phyloP scores from a whole-genome alignment of 2,113 vertebrate species.

The Saimiri boliviensis region DNA sequence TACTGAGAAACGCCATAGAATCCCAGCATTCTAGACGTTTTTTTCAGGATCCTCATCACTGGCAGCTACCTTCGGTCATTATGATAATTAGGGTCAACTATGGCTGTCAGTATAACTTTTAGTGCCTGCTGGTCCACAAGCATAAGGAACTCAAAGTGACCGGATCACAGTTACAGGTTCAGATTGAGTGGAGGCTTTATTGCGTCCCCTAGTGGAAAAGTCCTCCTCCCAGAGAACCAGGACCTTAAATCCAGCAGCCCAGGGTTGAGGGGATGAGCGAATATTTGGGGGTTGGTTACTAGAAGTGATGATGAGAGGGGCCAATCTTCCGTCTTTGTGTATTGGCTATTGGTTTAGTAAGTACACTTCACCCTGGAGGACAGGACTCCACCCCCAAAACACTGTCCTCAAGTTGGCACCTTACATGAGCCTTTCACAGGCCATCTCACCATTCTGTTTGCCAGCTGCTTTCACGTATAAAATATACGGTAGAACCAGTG shows the following conservation, averaged over 20 bases:
- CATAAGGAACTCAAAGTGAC: neutral
- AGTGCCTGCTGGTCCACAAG: neutral
- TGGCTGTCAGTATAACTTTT: neutral
- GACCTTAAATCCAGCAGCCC: neutral
- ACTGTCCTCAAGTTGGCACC: neutral
- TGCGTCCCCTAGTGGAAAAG: neutral
- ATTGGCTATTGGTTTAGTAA: neutral
- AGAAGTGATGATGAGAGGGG: neutral
- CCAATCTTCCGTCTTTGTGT: neutral
- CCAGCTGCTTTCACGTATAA: neutral
- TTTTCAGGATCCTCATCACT: neutral
- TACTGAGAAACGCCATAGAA: neutral
- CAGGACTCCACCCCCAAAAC: neutral
- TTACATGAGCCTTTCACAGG: neutral
- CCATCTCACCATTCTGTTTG: neutral
- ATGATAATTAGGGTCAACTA: neutral
- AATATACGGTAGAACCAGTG: neutral
- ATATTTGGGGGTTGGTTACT: neutral
- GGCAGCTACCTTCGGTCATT: neutral
- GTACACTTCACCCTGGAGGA: neutral
- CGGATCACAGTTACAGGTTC: neutral
- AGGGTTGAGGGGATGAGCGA: neutral
- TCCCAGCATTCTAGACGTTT: neutral
- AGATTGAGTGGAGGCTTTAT: neutral
- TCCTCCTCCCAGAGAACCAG: neutral